Base-by-base conservation (phyloP, 2,888 invertebrate species). In the Empis livida region DNA sequence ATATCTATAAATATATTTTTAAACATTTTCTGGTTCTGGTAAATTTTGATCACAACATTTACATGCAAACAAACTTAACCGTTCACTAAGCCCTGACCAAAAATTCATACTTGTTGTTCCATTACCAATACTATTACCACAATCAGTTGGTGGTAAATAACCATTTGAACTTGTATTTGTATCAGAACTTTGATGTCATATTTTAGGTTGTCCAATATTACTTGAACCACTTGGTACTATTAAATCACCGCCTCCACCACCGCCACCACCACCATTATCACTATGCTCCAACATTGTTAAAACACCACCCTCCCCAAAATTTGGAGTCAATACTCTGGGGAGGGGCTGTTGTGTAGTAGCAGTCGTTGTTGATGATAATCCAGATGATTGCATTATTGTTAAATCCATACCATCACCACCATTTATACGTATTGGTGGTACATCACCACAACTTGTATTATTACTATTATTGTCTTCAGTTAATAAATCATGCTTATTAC, bases 11-110 rank as follows among this genome's bases (percentile, higher is more conserved):
- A 6, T 20, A 45, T 32, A 42, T 27, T 49, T 53, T 58, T 65
- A 69, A 53, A 69, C 67, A 62, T 67, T 67, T 54, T 68, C 68
- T 53, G 68, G 68, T 54, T 65, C 67, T 42, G 68, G 69, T 54
- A 69, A 58, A 57, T 68, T 69, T 17, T 63, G 63, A 53, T 68
- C 67, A 57, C 68, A 69, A 56, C 68, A 69, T 56, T 67, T 65
- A 50, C 68, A 69, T 49, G 64, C 63, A 52, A 69, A 61, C 45
- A 63, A 60, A 54, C 65, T 68, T 45, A 69, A 57, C 10, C 68
- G 62, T 50, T 67, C 65, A 44, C 67, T 65, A 50, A 69, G 58
- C 46, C 63, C 62, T 50, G 67, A 62, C 68, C 68, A 69, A 43
- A 67, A 62, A 43, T 63, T 64, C 57, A 65, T 61, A 49, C 67